phyloP scores from a whole-genome alignment of 1,140 invertebrate species.

The Megathymus violae region DNA sequence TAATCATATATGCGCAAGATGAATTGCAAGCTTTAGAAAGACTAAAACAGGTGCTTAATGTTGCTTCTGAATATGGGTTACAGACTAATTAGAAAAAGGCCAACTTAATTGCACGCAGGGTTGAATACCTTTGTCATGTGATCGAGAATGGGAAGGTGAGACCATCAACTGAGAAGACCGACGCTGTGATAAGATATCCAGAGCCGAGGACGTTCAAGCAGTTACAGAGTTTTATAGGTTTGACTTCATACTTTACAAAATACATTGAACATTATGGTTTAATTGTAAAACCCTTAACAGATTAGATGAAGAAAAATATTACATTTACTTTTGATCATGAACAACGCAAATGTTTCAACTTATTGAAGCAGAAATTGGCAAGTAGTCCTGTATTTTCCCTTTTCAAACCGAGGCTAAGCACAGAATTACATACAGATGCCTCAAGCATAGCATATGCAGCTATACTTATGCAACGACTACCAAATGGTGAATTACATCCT shows the following conservation, averaged over 20 bases:
- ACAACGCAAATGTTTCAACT: constrained; percentile 16
- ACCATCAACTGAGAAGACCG: constrained; percentile 57
- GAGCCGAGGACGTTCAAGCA: constrained; percentile 41
- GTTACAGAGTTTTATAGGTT: constrained; percentile 60
- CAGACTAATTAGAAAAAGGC: constrained; percentile 66
- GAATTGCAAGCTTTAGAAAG: constrained; percentile 13
- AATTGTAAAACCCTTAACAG: constrained; percentile 53
- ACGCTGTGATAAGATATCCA: constrained; percentile 50
- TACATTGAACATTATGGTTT: constrained; percentile 53
- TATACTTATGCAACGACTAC: constrained; percentile 40
- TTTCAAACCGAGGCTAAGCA: constrained; percentile 35
- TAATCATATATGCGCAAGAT: constrained; percentile 18
- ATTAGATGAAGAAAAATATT: constrained; percentile 47
- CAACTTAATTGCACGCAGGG: constrained; percentile 44
- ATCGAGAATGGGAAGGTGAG: constrained; percentile 40
- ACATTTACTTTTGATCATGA: constrained; percentile 25
- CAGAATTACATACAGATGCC: constrained; percentile 58
- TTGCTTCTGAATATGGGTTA: constrained; percentile 56
- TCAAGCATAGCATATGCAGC: constrained; percentile 46
- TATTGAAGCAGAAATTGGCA: constrained; percentile 28
- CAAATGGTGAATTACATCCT: constrained; percentile 40
- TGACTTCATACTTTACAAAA: constrained; percentile 62
- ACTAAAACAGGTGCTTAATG: constrained; percentile 42
- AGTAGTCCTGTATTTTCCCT: constrained; percentile 43
- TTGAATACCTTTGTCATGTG: constrained; percentile 61